These are phyloP conservation scores for Syngnathus rostellatus DNA, from an alignment of 2,797 vertebrate genomes.

Conservation along the genomic window DNA sequence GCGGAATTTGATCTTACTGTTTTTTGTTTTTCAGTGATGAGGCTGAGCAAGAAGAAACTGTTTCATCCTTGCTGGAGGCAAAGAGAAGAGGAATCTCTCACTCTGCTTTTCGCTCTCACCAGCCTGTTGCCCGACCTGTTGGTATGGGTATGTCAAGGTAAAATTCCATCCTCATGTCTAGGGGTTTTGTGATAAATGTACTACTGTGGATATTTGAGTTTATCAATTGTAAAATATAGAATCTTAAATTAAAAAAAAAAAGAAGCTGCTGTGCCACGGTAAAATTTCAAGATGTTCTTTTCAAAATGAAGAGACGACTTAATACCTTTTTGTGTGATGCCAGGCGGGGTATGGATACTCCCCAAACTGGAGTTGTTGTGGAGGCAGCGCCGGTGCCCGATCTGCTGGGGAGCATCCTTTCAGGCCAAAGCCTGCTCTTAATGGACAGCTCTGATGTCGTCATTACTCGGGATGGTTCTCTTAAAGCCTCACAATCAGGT, in stretches of 20 bases:
- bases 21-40: constrained; percentile 60
- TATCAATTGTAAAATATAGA: background rate
- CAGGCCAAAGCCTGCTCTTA: constrained; percentile 86
- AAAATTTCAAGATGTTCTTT: background rate
- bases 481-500: constrained; percentile 80
- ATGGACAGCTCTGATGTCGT: constrained; percentile 86
- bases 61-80: constrained; percentile 74
- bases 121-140: constrained; percentile 89
- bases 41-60: constrained; percentile 53
- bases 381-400: constrained; percentile 82
- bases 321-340: background rate
- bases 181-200: background rate
- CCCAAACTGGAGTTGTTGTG: constrained; percentile 58
- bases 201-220: background rate
- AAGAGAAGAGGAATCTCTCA: constrained; percentile 86
- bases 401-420: constrained; percentile 89
- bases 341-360: constrained; percentile 46
- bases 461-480: constrained; percentile 91
- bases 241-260: background rate
- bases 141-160: constrained; percentile 82
- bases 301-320: background rate
- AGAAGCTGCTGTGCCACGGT: background rate
- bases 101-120: constrained; percentile 90
- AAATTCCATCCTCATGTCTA: background rate
- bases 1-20: background rate